These are phyloP conservation scores for Enteromius treurensis DNA, from an alignment of 2,797 vertebrate genomes.

Conservation along the genomic window DNA sequence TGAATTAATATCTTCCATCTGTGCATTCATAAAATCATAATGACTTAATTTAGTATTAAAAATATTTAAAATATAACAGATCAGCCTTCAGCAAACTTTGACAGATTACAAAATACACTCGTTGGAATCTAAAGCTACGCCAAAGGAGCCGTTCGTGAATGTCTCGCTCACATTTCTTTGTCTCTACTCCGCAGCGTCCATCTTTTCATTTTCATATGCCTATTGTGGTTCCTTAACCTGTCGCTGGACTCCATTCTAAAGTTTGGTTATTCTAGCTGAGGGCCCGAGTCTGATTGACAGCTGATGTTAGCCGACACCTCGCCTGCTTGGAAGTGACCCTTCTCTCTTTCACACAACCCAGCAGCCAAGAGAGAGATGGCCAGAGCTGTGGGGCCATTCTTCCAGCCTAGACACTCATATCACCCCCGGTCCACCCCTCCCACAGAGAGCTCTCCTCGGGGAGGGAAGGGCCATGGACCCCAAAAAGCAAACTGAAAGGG, in stretches of 20 bases:
- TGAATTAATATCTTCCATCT: conserved; percentile 33
- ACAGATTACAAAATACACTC: background rate
- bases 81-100: background rate
- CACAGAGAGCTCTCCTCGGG: conserved; percentile 39
- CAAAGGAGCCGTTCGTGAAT: conserved; percentile 10
- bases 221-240: conserved; percentile 73
- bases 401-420: conserved; percentile 67
- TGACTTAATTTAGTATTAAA: conserved; percentile 11
- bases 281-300: conserved; percentile 78
- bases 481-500: conserved; percentile 62
- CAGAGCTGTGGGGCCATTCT: conserved; percentile 71
- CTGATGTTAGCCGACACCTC: conserved; percentile 76
- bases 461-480: conserved; percentile 55
- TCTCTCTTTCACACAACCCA: conserved; percentile 72
- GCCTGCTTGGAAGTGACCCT: conserved; percentile 71
- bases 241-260: conserved; percentile 60
- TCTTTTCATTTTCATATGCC: conserved; percentile 62
- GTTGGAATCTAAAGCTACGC: background rate
- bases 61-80: conserved; percentile 15
- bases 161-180: conserved; percentile 33
- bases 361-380: conserved; percentile 66
- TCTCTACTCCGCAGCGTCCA: conserved; percentile 36
- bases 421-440: conserved; percentile 54
- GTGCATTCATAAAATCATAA: conserved; percentile 27
- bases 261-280: conserved; percentile 71